Base-by-base conservation (phyloP, 64 coral and sea anemone species). In the Anthopleura sola region DNA sequence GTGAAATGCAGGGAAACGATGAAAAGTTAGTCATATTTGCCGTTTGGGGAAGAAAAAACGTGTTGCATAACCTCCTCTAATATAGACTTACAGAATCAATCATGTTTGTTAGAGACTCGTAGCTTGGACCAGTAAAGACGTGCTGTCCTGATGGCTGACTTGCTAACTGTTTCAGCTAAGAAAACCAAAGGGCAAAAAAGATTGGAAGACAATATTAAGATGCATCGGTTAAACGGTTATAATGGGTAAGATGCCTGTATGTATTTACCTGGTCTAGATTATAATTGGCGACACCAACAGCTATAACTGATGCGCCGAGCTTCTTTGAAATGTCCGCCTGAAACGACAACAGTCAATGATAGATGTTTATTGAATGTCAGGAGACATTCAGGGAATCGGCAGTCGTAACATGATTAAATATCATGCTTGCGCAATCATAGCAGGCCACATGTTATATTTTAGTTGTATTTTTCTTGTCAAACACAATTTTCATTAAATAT, bases 81-180 rank as follows among this genome's bases (percentile, higher is more conserved):
- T n/a, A n/a, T n/a, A n/a, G n/a, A 62, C 58, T 62, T 62, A 62
- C 58, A n/a, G 58, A 62, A 26, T 62, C 58, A 62, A 62, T 62
- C 58, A 62, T 62, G 58, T 40, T 77, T 0, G n/a, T 34, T 13
- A 77, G 29, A 77, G 75, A 34, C 5, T 40, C 31, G 37, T 37
- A 38, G 75, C 23, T 77, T 31, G 31, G 14, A 13, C 75, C 37
- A 5, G 75, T 77, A 31, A 37, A 77, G 75, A 77, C 75, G 29
- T 77, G 37, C n/a, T 77, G 75, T 18, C 37, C 26, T 18, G 75
- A 40, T 77, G 75, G 75, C 29, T 77, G 3, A 5, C 75, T 77
- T 36, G 75, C 75, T 18, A 77, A 37, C 31, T 18, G 1, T 77
- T 77, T 40, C 5, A 77, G 75, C 75, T 77, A 26, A 62, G 58